These are phyloP conservation scores for Carabus problematicus DNA, from an alignment of 2,888 invertebrate species.

Conservation along the genomic window DNA sequence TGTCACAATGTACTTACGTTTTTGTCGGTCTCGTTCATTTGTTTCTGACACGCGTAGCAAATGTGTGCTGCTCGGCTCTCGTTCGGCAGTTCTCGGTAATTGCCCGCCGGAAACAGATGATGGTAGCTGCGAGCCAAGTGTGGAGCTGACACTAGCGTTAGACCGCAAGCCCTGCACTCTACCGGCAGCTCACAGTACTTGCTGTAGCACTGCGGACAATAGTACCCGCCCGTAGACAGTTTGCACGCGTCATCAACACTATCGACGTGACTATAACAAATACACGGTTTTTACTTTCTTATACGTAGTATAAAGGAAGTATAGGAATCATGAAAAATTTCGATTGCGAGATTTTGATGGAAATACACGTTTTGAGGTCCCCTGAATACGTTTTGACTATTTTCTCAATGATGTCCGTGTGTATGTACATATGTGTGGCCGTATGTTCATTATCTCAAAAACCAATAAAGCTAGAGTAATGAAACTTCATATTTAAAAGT, in stretches of 20 bases:
- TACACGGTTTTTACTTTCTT: too few relatives aligned
- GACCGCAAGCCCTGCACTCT: slow-evolving; percentile 93
- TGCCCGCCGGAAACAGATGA: slow-evolving; percentile 92
- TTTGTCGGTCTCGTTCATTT: slow-evolving; percentile 74
- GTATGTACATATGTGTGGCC: too few relatives aligned
- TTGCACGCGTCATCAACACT: slow-evolving; percentile 72
- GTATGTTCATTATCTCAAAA: too few relatives aligned
- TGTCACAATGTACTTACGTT: slow-evolving; percentile 69
- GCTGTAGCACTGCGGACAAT: slow-evolving; percentile 95
- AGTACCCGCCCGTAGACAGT: slow-evolving; percentile 78
- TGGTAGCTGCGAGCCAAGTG: slow-evolving; percentile 98
- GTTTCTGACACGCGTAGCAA: slow-evolving; percentile 80
- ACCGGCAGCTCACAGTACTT: slow-evolving; percentile 98
- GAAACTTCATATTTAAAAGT: too few relatives aligned
- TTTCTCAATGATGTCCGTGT: too few relatives aligned
- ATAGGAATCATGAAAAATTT: too few relatives aligned
- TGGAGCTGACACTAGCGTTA: slow-evolving; percentile 96
- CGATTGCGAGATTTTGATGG: too few relatives aligned
- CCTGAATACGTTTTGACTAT: too few relatives aligned
- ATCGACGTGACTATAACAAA: slow-evolving; percentile 78
- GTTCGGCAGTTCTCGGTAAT: slow-evolving; percentile 77
- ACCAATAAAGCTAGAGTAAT: too few relatives aligned
- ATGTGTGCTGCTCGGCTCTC: slow-evolving; percentile 63
- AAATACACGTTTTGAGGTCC: too few relatives aligned
- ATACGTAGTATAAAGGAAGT: too few relatives aligned